These are phyloP conservation scores for Lepilemur ruficaudatus DNA, from an alignment of 2,797 vertebrate genomes.

Conservation along the genomic window DNA sequence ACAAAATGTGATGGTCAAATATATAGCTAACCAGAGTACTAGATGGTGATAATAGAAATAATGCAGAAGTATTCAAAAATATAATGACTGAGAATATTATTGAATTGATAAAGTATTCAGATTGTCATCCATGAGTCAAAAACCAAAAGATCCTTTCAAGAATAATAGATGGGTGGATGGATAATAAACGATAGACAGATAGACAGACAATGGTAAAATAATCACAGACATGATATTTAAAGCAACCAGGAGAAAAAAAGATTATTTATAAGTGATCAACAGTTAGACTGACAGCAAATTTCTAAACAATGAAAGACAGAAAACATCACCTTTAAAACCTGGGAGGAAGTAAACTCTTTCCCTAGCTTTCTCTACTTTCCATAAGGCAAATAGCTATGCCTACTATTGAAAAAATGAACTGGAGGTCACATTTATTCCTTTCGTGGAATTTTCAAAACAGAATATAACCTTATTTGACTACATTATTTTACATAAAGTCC, in stretches of 20 bases:
- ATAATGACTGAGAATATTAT: not conserved
- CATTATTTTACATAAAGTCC: not conserved
- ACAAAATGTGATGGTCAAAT: not conserved
- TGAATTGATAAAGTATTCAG: not conserved
- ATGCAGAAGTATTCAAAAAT: not conserved
- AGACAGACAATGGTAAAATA: not conserved
- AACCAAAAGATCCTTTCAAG: not conserved
- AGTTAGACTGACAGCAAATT: not conserved
- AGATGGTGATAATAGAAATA: not conserved
- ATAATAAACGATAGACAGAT: not conserved
- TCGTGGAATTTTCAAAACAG: not conserved
- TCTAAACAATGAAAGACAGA: slow-evolving; percentile 2
- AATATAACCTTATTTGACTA: not conserved
- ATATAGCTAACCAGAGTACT: not conserved
- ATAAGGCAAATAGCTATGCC: not conserved
- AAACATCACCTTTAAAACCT: not conserved
- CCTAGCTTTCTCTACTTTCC: not conserved
- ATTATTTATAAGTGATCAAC: not conserved
- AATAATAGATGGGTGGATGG: not conserved
- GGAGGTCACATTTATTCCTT: not conserved
- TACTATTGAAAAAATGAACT: not conserved
- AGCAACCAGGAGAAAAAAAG: not conserved
- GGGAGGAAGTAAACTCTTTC: not conserved
- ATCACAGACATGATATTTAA: not conserved
- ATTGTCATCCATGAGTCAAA: not conserved